phyloP scores from a whole-genome alignment of 2,797 vertebrate genomes.

The Aythya fuligula region DNA sequence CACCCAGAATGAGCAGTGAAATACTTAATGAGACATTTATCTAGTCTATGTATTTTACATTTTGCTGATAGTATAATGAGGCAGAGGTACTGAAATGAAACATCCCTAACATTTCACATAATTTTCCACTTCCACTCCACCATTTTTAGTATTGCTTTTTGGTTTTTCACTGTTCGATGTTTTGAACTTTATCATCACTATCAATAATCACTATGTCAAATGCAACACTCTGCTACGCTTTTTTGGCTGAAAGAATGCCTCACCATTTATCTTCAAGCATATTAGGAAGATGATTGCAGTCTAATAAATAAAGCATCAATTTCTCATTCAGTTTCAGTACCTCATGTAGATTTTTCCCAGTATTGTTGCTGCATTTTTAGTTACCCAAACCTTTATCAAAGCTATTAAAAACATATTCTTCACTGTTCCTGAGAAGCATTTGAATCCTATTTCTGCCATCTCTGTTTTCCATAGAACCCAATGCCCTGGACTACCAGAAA shows the following conservation, averaged over 20 bases:
- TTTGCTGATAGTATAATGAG: conserved; percentile 78
- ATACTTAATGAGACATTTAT: conserved; percentile 81
- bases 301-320: conserved; percentile 66
- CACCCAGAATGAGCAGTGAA: conserved; percentile 68
- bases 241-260: conserved; percentile 24
- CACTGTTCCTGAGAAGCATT: neutral
- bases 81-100: conserved; percentile 73
- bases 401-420: neutral
- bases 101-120: conserved; percentile 76
- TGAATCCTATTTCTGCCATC: neutral
- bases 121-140: conserved; percentile 70
- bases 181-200: conserved; percentile 70
- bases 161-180: conserved; percentile 58
- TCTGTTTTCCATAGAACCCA: neutral
- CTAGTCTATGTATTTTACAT: conserved; percentile 78
- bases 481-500: accelerated
- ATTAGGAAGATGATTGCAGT: conserved; percentile 34
- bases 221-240: neutral
- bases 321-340: conserved; percentile 31
- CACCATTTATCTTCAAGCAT: conserved; percentile 42
- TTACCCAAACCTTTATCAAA: conserved; percentile 10
- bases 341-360: conserved; percentile 12
- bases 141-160: conserved; percentile 62
- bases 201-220: conserved; percentile 63
- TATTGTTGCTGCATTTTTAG: conserved; percentile 11